Evolutionary conservation across 2,113 vertebrate genomes (phyloP), one percentile per base, ranked within the genome.

Genomic region (Oxyruncus cristatus): DNA sequence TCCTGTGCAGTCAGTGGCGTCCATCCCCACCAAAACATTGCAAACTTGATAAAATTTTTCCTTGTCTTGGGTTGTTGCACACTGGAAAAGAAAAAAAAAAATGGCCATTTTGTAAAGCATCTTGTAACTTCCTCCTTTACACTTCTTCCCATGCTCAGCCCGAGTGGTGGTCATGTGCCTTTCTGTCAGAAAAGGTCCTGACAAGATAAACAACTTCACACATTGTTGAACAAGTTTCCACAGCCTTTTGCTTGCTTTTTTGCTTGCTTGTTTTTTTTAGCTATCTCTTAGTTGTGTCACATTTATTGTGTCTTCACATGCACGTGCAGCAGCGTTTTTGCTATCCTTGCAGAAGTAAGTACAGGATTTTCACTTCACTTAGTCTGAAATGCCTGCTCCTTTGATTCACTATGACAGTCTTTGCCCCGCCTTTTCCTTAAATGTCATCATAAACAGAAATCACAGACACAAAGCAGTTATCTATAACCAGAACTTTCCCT

Each of bases 271-370:
- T 15, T 89, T 76, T 76, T 89, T 56, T 61, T 44, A 83, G 44
- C 33, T 85, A 9, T 30, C 26, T 3, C 26, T 47, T 55, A 49
- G 18, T 30, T 49, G n/a, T 84, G 24, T 80, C 63, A 62, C 58
- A 33, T 16, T 68, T 85, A 6, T 6, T 83, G 53, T 67, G 28
- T 42, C 21, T 50, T 67, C 49, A 14, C 0, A 0, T 83, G n/a
- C 32, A 30, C 0, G 0, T 61, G 23, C 47, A 44, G 49, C 42
- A 79, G 33, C 0, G 0, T 39, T 58, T 86, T 86, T 91, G 28
- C n/a, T 56, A 13, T 50, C 49, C 17, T 86, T 88, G 63, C 58
- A 70, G 75, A 79, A 41, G 22, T 11, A 85, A 23, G 5, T 24
- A 80, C 47, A 66, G 59, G 37, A 53, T 92, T 72, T 86, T 80